These are phyloP conservation scores for Nettapus auritus DNA, from an alignment of 2,113 vertebrate species.

Conservation along the genomic window DNA sequence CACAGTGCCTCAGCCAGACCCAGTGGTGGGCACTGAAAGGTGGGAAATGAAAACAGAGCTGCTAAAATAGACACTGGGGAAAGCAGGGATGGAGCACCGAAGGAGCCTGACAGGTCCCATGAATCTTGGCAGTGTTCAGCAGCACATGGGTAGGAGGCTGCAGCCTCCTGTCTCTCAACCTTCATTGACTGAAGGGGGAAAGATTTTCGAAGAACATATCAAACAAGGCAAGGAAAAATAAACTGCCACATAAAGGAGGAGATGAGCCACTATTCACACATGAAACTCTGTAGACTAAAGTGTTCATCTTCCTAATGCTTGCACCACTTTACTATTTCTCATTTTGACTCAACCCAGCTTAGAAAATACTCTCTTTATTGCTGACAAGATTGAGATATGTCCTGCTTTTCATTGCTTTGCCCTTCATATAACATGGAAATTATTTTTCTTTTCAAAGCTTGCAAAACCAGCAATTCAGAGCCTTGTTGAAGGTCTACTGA, in stretches of 20 bases:
- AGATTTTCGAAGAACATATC: not conserved
- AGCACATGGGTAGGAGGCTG: not conserved
- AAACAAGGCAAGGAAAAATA: not conserved
- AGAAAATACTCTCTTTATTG: not conserved
- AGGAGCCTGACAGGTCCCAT: fast-evolving
- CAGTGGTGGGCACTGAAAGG: not conserved
- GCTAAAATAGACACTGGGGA: not conserved
- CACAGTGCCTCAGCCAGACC: fast-evolving
- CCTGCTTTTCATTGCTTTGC: not conserved
- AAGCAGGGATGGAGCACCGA: not conserved
- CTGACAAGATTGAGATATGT: not conserved
- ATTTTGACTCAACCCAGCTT: not conserved
- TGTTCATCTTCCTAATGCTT: not conserved
- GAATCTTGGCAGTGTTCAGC: not conserved
- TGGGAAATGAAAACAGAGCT: not conserved
- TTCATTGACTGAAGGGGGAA: not conserved
- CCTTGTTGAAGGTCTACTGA: not conserved
- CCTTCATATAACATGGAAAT: not conserved
- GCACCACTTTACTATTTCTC: not conserved
- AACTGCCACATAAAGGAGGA: not conserved
- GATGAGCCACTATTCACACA: not conserved
- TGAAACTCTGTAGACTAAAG: not conserved
- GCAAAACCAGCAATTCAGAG: not conserved
- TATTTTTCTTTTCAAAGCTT: not conserved
- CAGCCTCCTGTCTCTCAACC: not conserved